phyloP scores from a whole-genome alignment of 2,113 vertebrate species.

The Takifugu bimaculatus region DNA sequence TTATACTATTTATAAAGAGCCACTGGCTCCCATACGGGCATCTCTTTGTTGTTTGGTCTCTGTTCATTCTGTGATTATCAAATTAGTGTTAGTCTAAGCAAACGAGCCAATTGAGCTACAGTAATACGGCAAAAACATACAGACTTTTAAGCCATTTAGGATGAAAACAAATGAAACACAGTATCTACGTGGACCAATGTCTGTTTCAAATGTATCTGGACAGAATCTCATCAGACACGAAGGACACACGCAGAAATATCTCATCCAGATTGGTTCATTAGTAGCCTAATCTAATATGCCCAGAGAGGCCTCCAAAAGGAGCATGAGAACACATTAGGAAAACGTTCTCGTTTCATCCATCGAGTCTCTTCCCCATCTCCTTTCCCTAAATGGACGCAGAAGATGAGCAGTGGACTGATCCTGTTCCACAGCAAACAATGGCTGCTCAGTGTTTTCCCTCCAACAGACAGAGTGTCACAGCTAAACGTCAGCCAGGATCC shows the following conservation, averaged over 20 bases:
- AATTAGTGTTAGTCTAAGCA: neutral
- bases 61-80: neutral
- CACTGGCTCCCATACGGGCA: neutral
- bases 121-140: neutral
- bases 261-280: too few species aligned
- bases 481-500: conserved; percentile 4
- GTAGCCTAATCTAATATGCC: too few species aligned
- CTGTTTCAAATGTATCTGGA: neutral
- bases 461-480: neutral
- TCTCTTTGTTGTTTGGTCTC: neutral
- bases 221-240: neutral
- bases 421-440: conserved; percentile 44
- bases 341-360: too few species aligned
- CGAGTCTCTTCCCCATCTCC: too few species aligned
- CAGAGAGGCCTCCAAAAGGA: too few species aligned
- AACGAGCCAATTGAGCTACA: conserved; percentile 6
- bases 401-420: conserved; percentile 10
- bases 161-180: too few species aligned
- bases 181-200: too few species aligned
- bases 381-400: neutral
- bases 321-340: too few species aligned
- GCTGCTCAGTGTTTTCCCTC: conserved; percentile 18
- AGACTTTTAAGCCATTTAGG: too few species aligned
- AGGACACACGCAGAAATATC: neutral
- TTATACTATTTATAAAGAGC: conserved; percentile 35